Base-by-base conservation (phyloP, 2,113 vertebrate genomes). In the Pachyramphus minor region DNA sequence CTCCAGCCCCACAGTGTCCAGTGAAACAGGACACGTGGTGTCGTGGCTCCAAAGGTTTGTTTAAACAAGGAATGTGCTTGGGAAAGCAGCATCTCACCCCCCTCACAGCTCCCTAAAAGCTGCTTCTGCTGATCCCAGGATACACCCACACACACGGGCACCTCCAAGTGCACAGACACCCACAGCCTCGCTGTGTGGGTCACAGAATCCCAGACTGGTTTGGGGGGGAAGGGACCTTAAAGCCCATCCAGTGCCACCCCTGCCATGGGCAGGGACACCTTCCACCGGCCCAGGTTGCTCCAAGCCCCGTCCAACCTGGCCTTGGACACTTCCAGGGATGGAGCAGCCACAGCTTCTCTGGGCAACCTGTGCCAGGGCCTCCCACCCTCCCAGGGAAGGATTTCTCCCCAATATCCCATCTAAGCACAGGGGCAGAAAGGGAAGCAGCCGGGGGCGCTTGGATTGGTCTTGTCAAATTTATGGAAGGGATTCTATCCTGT, bases 181-280 rank as follows among this genome's bases (percentile, higher is more conserved):
- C 17, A 1, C 17, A 18, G 55, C n/a, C 81, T 15, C 0, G 0
- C 68, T 5, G 0, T 2, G 8, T 0, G 49, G 53, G 0, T 41
- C 50, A 0, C 67, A 19, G 11, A 37, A 28, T 7, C 22, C 27
- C 67, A 2, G 6, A 14, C 5, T 1, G 41, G 6, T 3, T 8
- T 67, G 24, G 49, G 14, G 22, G 12, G 18, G 21, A 27, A 42
- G 11, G 10, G 35, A 37, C 4, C 31, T 11, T 1, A 42, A 27
- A 64, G 0, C 6, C 4, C 59, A 12, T 0, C 76, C 50, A 21
- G n/a, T 4, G 2, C 6, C 66, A 20, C 6, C 25, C 60, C 33
- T 23, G 74, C 45, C 84, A 5, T 7, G 74, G 39, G 17, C 55
- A 87, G 39, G 64, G 66, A 63, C 67, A 35, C 27, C 15, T 49